Evolutionary conservation across 1,140 invertebrate genomes (phyloP).

Genomic region (Telenomus remus): DNA sequence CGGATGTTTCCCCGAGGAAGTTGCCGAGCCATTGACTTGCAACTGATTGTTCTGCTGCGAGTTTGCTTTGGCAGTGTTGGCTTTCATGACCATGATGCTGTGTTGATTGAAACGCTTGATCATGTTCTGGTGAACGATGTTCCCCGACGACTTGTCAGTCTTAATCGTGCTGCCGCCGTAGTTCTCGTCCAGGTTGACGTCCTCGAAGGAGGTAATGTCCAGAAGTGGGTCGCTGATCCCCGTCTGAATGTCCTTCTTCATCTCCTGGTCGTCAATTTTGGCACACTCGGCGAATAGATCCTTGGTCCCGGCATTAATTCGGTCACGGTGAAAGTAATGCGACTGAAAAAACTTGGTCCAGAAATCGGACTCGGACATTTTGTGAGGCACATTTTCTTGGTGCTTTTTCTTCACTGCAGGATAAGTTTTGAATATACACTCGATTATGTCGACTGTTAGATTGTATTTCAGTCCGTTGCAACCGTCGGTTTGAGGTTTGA

Average conservation of each 20-base stretch:
- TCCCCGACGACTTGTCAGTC: slow-evolving; percentile 78
- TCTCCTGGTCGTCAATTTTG: slow-evolving; percentile 93
- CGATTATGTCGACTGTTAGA: slow-evolving; percentile 96
- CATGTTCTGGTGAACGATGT: slow-evolving; percentile 92
- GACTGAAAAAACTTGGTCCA: slow-evolving; percentile 99
- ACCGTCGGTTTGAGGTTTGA: slow-evolving; percentile 97
- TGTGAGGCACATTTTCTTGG: slow-evolving; percentile 95
- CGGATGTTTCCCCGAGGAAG: slow-evolving; percentile 63
- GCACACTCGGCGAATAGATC: slow-evolving; percentile 98
- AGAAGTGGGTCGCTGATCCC: slow-evolving; percentile 87
- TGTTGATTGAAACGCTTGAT: slow-evolving; percentile 98
- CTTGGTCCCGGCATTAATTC: slow-evolving; percentile 90
- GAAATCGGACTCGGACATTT: slow-evolving; percentile 97
- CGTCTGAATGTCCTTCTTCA: slow-evolving; percentile 86
- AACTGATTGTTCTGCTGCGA: slow-evolving; percentile 56
- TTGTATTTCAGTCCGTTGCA: slow-evolving; percentile 98
- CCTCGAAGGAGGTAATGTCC: slow-evolving; percentile 87
- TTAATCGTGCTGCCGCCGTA: slow-evolving; percentile 79
- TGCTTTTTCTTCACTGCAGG: slow-evolving; percentile 98
- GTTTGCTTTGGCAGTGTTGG: slow-evolving; percentile 76
- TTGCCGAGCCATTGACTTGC: slow-evolving; percentile 71
- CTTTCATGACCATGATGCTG: slow-evolving; percentile 96
- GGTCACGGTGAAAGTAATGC: slow-evolving; percentile 99
- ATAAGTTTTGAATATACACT: slow-evolving; percentile 99
- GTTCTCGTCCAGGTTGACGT: slow-evolving; percentile 83